These are phyloP conservation scores for Gymnosoma rotundatum DNA, from an alignment of 2,888 invertebrate species.

Conservation along the genomic window DNA sequence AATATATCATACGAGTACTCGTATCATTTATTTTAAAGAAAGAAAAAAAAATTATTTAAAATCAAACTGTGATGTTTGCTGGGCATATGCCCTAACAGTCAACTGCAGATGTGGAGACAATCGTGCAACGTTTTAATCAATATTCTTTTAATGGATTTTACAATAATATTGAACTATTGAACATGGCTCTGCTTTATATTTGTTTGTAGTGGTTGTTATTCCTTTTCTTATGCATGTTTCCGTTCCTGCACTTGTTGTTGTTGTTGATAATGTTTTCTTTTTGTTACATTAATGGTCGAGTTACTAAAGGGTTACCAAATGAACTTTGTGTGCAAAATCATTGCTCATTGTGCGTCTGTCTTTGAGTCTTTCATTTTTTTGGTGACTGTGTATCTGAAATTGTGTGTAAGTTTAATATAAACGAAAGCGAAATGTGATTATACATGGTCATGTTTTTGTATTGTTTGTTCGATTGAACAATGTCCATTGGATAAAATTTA, in stretches of 20 bases:
- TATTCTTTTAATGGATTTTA: slow-evolving; percentile 52
- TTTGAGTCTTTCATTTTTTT: neutral
- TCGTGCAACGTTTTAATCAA: slow-evolving; percentile 54
- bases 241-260: neutral
- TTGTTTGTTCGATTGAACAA: slow-evolving; percentile 52
- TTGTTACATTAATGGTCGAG: slow-evolving; percentile 43
- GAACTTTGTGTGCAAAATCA: slow-evolving; percentile 46
- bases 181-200: slow-evolving; percentile 42
- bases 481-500: slow-evolving; percentile 34
- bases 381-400: neutral
- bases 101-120: neutral
- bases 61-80: too few relatives aligned
- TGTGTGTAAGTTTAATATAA: slow-evolving; percentile 54
- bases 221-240: neutral
- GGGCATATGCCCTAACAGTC: neutral
- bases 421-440: slow-evolving; percentile 69
- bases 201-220: slow-evolving; percentile 5
- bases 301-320: slow-evolving; percentile 58
- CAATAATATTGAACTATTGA: slow-evolving; percentile 48
- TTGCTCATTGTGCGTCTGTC: slow-evolving; percentile 28
- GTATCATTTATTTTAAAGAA: too few relatives aligned
- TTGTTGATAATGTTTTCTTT: neutral
- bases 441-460: slow-evolving; percentile 61
- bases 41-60: too few relatives aligned
- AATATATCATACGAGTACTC: too few relatives aligned